Evolutionary conservation across 2,888 invertebrate genomes (phyloP).

Genomic region (Cheilosia pagana): DNA sequence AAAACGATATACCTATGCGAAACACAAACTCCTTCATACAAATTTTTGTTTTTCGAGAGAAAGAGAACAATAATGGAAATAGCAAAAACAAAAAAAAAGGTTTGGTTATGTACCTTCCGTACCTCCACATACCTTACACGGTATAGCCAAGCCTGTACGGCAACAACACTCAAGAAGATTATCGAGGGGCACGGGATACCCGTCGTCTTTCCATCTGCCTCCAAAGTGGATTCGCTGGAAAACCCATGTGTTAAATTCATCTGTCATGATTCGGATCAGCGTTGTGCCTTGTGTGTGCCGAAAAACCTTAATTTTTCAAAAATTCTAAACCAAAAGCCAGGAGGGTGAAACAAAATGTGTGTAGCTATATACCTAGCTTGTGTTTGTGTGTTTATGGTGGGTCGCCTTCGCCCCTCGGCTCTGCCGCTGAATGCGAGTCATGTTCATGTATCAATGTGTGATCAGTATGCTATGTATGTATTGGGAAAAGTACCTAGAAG

Average conservation of each 20-base stretch:
- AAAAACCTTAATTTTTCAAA: constrained; percentile 55
- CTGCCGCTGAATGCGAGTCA: background rate
- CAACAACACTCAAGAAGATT: background rate
- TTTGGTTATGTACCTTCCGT: constrained; percentile 64
- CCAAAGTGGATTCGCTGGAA: constrained; percentile 37
- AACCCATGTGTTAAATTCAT: constrained; percentile 44
- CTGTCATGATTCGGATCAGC: constrained; percentile 51
- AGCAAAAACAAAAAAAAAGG: constrained; percentile 46
- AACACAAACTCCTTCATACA: constrained; percentile 67
- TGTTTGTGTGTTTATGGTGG: constrained; percentile 13
- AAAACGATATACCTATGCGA: constrained; percentile 32
- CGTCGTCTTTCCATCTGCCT: constrained; percentile 34
- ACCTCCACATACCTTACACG: constrained; percentile 9
- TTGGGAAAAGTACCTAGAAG: constrained; percentile 54
- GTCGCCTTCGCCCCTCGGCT: constrained; percentile 7
- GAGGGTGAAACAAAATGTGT: constrained; percentile 46
- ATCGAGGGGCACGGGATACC: constrained; percentile 1
- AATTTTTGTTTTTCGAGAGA: constrained; percentile 38
- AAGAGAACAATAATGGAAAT: constrained; percentile 50
- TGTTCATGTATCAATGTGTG: constrained; percentile 5
- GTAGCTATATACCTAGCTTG: background rate
- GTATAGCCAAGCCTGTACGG: background rate
- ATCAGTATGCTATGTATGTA: constrained; percentile 18
- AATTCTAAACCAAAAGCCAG: constrained; percentile 32
- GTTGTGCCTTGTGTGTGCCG: background rate